phyloP scores from a whole-genome alignment of 2,888 invertebrate genomes.

The Chalcis sispes region DNA sequence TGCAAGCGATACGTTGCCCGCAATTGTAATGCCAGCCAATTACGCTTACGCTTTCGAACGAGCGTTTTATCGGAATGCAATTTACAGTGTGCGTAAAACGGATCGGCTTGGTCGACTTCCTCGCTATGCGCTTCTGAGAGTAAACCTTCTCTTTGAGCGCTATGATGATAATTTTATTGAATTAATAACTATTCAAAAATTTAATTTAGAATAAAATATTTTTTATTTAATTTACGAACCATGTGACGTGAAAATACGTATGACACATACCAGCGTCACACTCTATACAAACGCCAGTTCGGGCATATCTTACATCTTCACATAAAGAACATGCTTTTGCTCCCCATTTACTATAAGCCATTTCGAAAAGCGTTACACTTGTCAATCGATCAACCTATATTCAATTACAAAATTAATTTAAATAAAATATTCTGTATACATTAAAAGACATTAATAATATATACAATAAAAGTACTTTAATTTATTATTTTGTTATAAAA shows the following conservation, averaged over 20 bases:
- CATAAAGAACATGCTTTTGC: constrained; percentile 94
- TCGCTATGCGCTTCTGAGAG: constrained; percentile 94
- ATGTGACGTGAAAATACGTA: constrained; percentile 98
- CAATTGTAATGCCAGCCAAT: constrained; percentile 91
- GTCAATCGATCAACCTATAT: constrained; percentile 87
- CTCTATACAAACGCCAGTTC: constrained; percentile 96
- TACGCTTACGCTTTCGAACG: constrained; percentile 87
- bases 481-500: background rate
- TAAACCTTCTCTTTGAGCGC: constrained; percentile 95
- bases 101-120: constrained; percentile 94
- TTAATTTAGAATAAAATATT: constrained; percentile 18
- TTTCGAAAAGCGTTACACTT: constrained; percentile 95
- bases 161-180: constrained; percentile 69
- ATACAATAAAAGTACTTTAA: background rate
- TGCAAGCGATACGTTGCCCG: constrained; percentile 83
- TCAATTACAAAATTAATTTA: background rate
- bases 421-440: background rate
- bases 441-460: too few species aligned
- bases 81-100: constrained; percentile 97
- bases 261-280: constrained; percentile 99
- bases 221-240: constrained; percentile 78
- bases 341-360: constrained; percentile 98
- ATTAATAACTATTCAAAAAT: background rate
- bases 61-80: constrained; percentile 95
- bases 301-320: constrained; percentile 88